A percentile compares a stretch with the other conserved stretches of the same genome.
phyloP scores from a whole-genome alignment of 2,113 vertebrate genomes.

The Hemichromis elongatus region DNA sequence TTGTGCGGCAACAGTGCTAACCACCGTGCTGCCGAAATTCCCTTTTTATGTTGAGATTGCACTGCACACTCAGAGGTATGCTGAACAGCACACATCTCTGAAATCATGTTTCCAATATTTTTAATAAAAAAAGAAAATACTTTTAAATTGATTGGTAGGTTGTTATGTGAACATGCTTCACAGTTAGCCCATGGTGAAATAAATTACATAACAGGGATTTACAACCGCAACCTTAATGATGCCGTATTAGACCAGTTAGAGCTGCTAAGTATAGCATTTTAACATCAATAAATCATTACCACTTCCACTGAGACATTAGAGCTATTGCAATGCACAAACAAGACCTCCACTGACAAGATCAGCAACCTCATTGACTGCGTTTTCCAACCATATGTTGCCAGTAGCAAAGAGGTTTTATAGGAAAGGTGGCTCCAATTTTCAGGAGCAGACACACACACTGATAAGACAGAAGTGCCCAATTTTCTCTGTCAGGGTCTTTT shows the following conservation, averaged over 20 bases:
- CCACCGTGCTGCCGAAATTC: no score
- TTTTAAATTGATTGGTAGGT: neutral
- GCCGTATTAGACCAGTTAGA: neutral
- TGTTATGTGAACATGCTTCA: neutral
- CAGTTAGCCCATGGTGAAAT: neutral
- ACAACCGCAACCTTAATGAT: neutral
- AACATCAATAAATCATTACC: slow-evolving; percentile 1
- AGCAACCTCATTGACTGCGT: neutral
- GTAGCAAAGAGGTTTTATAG: neutral
- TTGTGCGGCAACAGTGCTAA: no score
- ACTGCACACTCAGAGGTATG: neutral
- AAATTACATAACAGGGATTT: neutral
- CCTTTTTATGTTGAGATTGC: rapidly evolving
- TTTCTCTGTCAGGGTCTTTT: neutral
- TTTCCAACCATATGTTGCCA: neutral
- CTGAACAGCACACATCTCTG: neutral
- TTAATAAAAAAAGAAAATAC: neutral
- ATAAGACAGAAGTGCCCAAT: neutral
- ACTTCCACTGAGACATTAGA: neutral
- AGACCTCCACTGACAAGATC: neutral
- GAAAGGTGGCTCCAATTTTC: neutral
- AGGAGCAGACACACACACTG: neutral
- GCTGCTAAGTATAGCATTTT: neutral
- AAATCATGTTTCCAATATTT: neutral
- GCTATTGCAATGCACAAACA: neutral